Evolutionary conservation across 23 tunicate genomes (phyloP).

Genomic region (Halocynthia aurantium): DNA sequence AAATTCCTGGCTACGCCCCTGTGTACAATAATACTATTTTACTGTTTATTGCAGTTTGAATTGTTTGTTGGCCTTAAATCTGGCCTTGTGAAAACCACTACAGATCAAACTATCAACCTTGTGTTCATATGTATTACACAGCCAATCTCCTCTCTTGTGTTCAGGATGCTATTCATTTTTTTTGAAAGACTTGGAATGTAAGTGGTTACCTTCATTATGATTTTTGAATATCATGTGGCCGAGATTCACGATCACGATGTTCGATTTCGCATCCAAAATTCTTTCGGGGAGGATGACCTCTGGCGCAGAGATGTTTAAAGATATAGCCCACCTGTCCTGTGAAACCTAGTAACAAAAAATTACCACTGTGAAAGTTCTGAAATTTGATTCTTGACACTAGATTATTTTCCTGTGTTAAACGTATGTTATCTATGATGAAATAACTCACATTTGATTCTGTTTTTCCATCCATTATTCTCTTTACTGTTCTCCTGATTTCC

Average conservation of each 20-base stretch:
- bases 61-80: too few relatives aligned
- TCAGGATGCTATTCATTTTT: too few relatives aligned
- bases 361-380: neutral
- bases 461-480: slow-evolving; percentile 70
- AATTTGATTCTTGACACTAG: neutral
- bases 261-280: slow-evolving; percentile 29
- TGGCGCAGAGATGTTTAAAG: slow-evolving; percentile 85
- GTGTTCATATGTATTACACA: too few relatives aligned
- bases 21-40: too few relatives aligned
- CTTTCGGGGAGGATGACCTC: slow-evolving; percentile 73
- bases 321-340: slow-evolving; percentile 58
- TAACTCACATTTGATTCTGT: neutral
- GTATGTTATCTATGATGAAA: neutral
- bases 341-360: slow-evolving; percentile 17
- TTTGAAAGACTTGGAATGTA: neutral
- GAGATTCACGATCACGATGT: slow-evolving; percentile 50
- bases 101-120: too few relatives aligned
- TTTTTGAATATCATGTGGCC: slow-evolving; percentile 90
- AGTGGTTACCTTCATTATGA: slow-evolving; percentile 36
- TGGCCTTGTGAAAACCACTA: too few relatives aligned
- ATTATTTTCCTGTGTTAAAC: neutral
- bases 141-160: too few relatives aligned
- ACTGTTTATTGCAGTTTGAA: too few relatives aligned
- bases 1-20: too few relatives aligned
- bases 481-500: slow-evolving; percentile 56